Conservation (phyloP, 2,888 invertebrate genomes). For the Acrobasis suavella region DNA sequence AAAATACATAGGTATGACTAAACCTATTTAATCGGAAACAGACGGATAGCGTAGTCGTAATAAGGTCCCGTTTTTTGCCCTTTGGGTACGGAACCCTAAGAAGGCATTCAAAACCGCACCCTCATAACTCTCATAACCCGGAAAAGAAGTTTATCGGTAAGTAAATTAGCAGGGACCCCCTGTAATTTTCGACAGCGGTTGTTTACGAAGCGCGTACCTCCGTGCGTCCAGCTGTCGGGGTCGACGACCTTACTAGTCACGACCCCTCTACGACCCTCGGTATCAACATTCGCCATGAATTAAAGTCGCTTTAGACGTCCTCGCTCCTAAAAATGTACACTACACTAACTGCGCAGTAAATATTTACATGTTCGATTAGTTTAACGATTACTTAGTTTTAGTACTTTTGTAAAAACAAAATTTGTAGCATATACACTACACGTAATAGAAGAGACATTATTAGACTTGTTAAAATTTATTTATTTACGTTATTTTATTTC, state of each 20-base stretch:
- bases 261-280: conserved; percentile 56
- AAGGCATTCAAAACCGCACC: neutral
- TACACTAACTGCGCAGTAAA: no score
- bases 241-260: conserved; percentile 54
- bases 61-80: no score
- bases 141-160: conserved; percentile 6
- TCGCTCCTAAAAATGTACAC: no score
- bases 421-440: no score
- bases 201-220: conserved; percentile 34
- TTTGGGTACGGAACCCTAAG: neutral
- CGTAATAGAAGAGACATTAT: no score
- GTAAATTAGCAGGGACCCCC: conserved; percentile 18
- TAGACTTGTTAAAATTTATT: no score
- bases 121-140: neutral
- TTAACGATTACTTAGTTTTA: neutral
- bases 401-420: no score
- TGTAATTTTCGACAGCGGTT: conserved; percentile 33
- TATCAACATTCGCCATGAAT: conserved; percentile 33
- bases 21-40: no score
- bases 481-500: no score
- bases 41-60: no score
- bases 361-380: neutral
- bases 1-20: no score
- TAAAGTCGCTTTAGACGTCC: conserved; percentile 28
- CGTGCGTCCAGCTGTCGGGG: conserved; percentile 61